Evolutionary conservation across 2,113 vertebrate species (phyloP), one percentile per base, ranked within the genome.

Genomic region (Megaceryle torquata): DNA sequence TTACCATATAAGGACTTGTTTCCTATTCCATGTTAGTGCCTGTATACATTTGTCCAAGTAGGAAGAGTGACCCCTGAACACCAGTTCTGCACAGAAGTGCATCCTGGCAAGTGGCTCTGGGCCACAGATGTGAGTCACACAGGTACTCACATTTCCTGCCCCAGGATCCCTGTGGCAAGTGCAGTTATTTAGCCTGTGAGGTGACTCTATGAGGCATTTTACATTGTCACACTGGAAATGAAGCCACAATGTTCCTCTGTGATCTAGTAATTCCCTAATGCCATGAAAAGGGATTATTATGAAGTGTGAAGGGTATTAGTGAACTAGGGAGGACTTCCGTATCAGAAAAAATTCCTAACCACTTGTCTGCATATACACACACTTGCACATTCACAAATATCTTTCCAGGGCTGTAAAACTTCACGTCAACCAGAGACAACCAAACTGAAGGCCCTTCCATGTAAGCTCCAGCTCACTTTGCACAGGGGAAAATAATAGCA

Each of bases 11-110:
- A 56, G 31, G 1, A 80, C 24, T 44, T 70, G 6, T 69, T 76
- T 90, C 33, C 13, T 72, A 6, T 31, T 35, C 11, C 26, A 9
- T 4, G 8, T 4, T 26, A 56, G 11, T 39, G 20, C 39, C 2
- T 1, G 20, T 15, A 37, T 35, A 16, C 14, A 31, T 63, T 86
- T 83, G 15, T 63, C 69, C 25, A 51, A 3, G 8, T 15, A 19
- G 11, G 19, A 54, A 31, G 24, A 67, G 4, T 17, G 43, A 67
- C 3, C 5, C 35, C 15, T 56, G 18, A 31, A 33, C 21, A 8
- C 11, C 29, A 28, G 4, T 5, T 78, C 9, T 50, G 25, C 1
- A 1, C 2, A 77, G 9, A 8, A 6, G 2, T 33, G 8, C 9
- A 29, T 11, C 19, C 24, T 39, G 31, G 7, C 14, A 59, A 19